A percentile compares a stretch with the other conserved stretches of the same genome.
phyloP scores from a whole-genome alignment of 2,797 vertebrate species.

The Anisognathus igniventris region DNA sequence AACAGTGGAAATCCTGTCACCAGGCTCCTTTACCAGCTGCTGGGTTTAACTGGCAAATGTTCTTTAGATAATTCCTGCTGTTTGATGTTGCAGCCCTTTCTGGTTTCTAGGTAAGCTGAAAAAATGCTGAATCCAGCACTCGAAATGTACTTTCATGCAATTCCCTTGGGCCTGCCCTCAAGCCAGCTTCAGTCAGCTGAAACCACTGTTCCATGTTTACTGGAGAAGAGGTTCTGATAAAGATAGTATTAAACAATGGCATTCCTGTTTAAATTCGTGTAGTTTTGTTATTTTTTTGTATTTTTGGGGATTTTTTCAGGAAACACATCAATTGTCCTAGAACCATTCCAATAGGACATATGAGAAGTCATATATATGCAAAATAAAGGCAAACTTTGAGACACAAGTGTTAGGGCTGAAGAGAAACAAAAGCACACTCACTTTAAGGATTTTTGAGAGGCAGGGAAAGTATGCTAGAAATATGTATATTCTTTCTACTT shows the following conservation, averaged over 20 bases:
- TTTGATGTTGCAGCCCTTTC: neutral
- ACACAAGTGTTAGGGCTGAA: neutral
- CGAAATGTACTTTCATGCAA: neutral
- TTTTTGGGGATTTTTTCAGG: neutral
- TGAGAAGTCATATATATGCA: neutral
- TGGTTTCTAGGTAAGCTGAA: neutral
- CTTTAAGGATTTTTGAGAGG: neutral
- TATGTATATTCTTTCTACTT: neutral
- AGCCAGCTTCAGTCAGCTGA: neutral
- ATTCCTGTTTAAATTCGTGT: neutral
- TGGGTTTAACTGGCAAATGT: neutral
- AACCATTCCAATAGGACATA: neutral
- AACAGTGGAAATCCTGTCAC: neutral
- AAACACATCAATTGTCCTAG: neutral
- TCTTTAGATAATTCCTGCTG: neutral
- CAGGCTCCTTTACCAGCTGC: neutral
- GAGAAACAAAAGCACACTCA: neutral
- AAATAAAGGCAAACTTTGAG: neutral
- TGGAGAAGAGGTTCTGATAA: neutral
- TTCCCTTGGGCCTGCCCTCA: neutral
- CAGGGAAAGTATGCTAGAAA: neutral
- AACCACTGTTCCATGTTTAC: neutral
- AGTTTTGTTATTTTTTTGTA: neutral
- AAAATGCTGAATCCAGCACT: neutral
- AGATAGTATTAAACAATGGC: neutral